Percentiles rank a stretch among this genome's conserved stretches.
These are phyloP conservation scores for Apotomis capreana DNA, from an alignment of 2,888 invertebrate species.

Conservation along the genomic window DNA sequence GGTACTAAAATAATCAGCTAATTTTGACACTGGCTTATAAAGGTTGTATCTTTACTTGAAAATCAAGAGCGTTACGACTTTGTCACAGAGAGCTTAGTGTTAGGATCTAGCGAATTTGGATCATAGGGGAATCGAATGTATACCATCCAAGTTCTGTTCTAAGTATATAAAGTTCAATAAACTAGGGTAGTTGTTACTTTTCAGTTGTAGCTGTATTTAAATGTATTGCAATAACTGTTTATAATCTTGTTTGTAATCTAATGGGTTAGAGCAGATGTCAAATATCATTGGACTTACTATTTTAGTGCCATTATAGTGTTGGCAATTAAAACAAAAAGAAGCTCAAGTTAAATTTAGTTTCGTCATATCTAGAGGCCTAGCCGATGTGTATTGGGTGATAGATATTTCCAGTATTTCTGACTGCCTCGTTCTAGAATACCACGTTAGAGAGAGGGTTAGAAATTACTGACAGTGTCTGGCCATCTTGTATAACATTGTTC, in stretches of 20 bases:
- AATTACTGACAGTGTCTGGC: conserved; percentile 11
- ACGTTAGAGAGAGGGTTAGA: not conserved
- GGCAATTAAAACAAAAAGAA: conserved; percentile 51
- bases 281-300: conserved; percentile 30
- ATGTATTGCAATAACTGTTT: conserved; percentile 27
- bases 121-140: conserved; percentile 19
- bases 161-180: conserved; percentile 21
- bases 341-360: conserved; percentile 50
- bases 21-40: not conserved
- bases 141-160: conserved; percentile 27
- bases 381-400: conserved; percentile 43
- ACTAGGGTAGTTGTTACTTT: conserved; percentile 25
- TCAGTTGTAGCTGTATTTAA: conserved; percentile 24
- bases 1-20: not conserved
- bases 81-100: not conserved
- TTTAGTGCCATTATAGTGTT: conserved; percentile 40
- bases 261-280: not conserved
- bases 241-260: conserved; percentile 11
- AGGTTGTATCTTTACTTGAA: not conserved
- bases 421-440: not conserved
- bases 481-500: conserved; percentile 28
- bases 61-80: not conserved
- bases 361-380: conserved; percentile 55
- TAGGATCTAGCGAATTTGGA: conserved; percentile 21
- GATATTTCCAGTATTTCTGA: conserved; percentile 7